Evolutionary conservation across 1,140 invertebrate species (phyloP).

Genomic region (Phortica variegata): DNA sequence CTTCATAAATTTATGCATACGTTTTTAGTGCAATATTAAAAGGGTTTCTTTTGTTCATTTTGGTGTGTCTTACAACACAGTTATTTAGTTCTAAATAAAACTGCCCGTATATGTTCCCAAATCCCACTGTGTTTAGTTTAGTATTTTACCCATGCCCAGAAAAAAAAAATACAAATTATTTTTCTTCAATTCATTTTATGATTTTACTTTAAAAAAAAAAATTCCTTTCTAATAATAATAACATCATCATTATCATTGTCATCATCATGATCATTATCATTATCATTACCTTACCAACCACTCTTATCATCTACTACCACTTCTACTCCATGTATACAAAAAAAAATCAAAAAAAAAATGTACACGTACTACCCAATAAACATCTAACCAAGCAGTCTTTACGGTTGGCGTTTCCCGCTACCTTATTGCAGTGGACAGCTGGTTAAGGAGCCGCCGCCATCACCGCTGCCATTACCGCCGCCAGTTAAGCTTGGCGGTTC

Average conservation of each 20-base stretch:
- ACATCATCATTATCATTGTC: too few species aligned
- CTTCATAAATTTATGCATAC: conserved; percentile 13
- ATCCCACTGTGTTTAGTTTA: too few species aligned
- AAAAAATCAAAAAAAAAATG: conserved; percentile 13
- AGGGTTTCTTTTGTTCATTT: conserved; percentile 10
- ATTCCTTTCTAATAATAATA: conserved; percentile 7
- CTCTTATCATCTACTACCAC: conserved; percentile 17
- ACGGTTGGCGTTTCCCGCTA: conserved; percentile 90
- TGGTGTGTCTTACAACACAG: too few species aligned
- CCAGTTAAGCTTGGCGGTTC: conserved; percentile 71
- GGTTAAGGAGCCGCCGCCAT: conserved; percentile 73
- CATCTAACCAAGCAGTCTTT: conserved; percentile 72
- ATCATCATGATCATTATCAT: not conserved
- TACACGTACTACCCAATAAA: conserved; percentile 18
- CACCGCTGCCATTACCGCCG: conserved; percentile 72
- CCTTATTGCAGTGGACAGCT: conserved; percentile 82
- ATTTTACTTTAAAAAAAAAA: conserved; percentile 11
- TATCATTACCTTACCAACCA: conserved; percentile 1
- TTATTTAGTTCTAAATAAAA: too few species aligned
- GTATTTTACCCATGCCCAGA: too few species aligned
- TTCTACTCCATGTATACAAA: conserved; percentile 9
- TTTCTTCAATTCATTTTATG: conserved; percentile 12
- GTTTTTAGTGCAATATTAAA: conserved; percentile 50
- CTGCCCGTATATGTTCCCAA: too few species aligned
- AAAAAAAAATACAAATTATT: conserved; percentile 5